These are phyloP conservation scores for Episyrphus balteatus DNA, from an alignment of 1,140 invertebrate genomes.

Conservation along the genomic window DNA sequence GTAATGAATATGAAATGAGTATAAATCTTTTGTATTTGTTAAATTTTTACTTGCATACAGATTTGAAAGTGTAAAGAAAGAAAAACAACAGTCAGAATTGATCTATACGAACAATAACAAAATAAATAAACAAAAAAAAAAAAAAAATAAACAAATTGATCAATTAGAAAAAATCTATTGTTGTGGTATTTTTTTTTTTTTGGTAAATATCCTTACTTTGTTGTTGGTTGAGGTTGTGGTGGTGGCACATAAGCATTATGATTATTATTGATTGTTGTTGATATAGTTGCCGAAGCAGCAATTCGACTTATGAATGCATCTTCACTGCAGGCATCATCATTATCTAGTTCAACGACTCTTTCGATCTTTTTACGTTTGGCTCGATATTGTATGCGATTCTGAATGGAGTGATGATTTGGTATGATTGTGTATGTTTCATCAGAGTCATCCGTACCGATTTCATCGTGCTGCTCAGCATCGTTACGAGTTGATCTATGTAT, in stretches of 20 bases:
- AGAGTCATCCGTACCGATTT: constrained; percentile 10
- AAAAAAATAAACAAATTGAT: too few species aligned
- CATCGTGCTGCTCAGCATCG: constrained; percentile 1
- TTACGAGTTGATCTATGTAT: too few species aligned
- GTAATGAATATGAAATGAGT: too few species aligned
- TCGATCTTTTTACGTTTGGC: constrained; percentile 50
- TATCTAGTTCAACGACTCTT: constrained; percentile 48
- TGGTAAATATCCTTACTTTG: too few species aligned
- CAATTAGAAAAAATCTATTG: too few species aligned
- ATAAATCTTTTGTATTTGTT: too few species aligned
- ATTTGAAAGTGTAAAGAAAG: too few species aligned
- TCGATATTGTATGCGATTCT: background rate
- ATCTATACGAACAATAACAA: too few species aligned
- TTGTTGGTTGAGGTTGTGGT: background rate
- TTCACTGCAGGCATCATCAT: constrained; percentile 50
- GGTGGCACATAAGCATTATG: background rate
- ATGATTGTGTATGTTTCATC: constrained; percentile 5
- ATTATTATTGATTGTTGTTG: background rate
- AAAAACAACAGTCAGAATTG: too few species aligned
- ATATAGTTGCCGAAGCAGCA: constrained; percentile 11
- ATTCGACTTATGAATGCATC: constrained; percentile 34
- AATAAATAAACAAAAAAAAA: too few species aligned
- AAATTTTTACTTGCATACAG: too few species aligned
- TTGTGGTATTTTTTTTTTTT: too few species aligned
- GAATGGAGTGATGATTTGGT: background rate